These are phyloP conservation scores for Mimumesa dahlbomi DNA, from an alignment of 2,888 invertebrate genomes.

Conservation along the genomic window DNA sequence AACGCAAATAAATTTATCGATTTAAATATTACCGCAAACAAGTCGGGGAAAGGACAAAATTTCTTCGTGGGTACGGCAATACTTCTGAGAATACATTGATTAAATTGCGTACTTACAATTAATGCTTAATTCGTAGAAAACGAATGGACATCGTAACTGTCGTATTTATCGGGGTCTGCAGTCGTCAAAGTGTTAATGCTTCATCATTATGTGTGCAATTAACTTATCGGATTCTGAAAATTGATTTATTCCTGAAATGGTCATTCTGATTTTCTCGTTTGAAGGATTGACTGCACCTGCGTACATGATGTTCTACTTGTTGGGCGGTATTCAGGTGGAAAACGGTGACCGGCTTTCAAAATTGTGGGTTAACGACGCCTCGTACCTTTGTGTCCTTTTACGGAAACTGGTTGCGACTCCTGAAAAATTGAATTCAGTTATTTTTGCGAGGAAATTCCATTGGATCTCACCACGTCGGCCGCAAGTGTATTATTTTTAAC, in stretches of 20 bases:
- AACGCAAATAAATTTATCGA: too few relatives aligned
- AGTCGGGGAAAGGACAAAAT: too few relatives aligned
- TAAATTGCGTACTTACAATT: too few relatives aligned
- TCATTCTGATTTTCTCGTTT: neutral
- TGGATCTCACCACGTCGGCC: slow-evolving; percentile 5
- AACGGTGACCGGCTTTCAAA: slow-evolving; percentile 64
- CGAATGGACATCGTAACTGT: slow-evolving; percentile 37
- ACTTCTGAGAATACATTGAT: too few relatives aligned
- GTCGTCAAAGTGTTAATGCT: neutral
- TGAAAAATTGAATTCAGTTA: slow-evolving; percentile 43
- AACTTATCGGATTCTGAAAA: neutral
- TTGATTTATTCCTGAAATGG: neutral
- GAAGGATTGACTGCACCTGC: slow-evolving; percentile 6
- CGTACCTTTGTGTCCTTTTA: slow-evolving; percentile 51
- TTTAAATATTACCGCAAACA: too few relatives aligned
- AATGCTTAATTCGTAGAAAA: slow-evolving; percentile 11
- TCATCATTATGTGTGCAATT: neutral
- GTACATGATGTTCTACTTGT: slow-evolving; percentile 26
- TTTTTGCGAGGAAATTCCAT: slow-evolving; percentile 28
- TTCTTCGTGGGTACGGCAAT: too few relatives aligned
- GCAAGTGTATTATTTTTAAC: slow-evolving; percentile 30
- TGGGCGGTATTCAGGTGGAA: slow-evolving; percentile 36
- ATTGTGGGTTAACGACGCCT: slow-evolving; percentile 56
- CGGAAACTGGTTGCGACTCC: slow-evolving; percentile 41
- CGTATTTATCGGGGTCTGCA: slow-evolving; percentile 30